Evolutionary conservation across 2,888 invertebrate genomes (phyloP).

Genomic region (Nomada ruficornis): DNA sequence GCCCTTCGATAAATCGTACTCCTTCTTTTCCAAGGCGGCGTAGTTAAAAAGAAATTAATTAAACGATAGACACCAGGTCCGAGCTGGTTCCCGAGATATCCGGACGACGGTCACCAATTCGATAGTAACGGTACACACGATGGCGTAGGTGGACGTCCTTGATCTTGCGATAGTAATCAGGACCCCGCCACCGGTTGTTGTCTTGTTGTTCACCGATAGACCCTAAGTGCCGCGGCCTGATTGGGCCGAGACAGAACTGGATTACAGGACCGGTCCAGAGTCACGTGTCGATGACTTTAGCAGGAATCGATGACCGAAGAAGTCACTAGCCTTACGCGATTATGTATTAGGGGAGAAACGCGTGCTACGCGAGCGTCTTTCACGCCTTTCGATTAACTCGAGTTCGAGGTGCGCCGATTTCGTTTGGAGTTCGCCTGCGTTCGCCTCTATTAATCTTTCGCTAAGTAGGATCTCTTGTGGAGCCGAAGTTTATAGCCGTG

Average conservation of each 20-base stretch:
- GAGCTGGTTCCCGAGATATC: slow-evolving; percentile 31
- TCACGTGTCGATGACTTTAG: slow-evolving; percentile 72
- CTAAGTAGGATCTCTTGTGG: not conserved
- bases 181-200: slow-evolving; percentile 60
- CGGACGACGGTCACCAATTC: slow-evolving; percentile 56
- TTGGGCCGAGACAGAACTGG: slow-evolving; percentile 63
- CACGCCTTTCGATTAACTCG: slow-evolving; percentile 1
- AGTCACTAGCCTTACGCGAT: slow-evolving; percentile 32
- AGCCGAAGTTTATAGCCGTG: not conserved
- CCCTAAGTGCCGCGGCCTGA: slow-evolving; percentile 50
- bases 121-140: slow-evolving; percentile 65
- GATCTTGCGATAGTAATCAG: slow-evolving; percentile 68
- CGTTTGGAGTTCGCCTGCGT: not conserved
- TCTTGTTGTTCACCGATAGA: slow-evolving; percentile 50
- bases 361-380: not conserved
- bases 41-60: slow-evolving; percentile 54
- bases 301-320: slow-evolving; percentile 68
- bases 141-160: slow-evolving; percentile 70
- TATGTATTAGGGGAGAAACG: not conserved
- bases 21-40: not conserved
- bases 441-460: not conserved
- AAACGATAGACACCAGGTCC: slow-evolving; percentile 9
- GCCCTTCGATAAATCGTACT: not conserved
- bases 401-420: not conserved
- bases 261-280: slow-evolving; percentile 67